phyloP scores from a whole-genome alignment of 2,797 vertebrate genomes.

The Gymnoscopelus microlampas region DNA sequence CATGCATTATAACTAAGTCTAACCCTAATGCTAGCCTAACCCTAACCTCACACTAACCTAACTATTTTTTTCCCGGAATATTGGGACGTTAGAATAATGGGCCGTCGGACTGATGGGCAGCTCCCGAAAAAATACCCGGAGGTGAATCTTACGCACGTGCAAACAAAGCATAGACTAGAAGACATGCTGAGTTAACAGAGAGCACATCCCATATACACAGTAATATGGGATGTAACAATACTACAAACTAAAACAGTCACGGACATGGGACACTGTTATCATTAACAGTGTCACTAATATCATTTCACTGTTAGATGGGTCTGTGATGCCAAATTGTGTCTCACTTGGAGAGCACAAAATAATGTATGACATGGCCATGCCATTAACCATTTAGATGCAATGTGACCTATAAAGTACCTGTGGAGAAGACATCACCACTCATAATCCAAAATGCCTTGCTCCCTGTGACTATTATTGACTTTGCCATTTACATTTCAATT shows the following conservation, averaged over 20 bases:
- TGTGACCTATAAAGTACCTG: conserved; percentile 33
- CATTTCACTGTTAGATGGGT: too few relatives aligned
- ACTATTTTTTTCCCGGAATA: too few relatives aligned
- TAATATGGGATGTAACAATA: too few relatives aligned
- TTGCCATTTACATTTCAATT: conserved; percentile 66
- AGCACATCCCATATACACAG: not conserved
- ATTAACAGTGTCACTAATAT: too few relatives aligned
- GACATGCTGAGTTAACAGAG: not conserved
- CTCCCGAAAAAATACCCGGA: too few relatives aligned
- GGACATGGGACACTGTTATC: too few relatives aligned
- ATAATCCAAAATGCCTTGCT: conserved; percentile 47
- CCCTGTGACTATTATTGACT: conserved; percentile 47
- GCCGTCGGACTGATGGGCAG: too few relatives aligned
- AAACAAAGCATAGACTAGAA: not conserved
- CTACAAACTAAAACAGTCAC: too few relatives aligned
- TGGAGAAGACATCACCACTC: conserved; percentile 40
- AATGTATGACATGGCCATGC: conserved; percentile 21
- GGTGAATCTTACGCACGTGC: too few relatives aligned
- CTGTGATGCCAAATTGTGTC: not conserved
- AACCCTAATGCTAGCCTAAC: too few relatives aligned
- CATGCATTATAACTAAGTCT: too few relatives aligned
- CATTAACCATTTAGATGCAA: conserved; percentile 30
- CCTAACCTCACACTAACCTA: too few relatives aligned
- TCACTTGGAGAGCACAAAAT: conserved; percentile 20
- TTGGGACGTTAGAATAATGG: not conserved